A percentile compares a stretch with the other conserved stretches of the same genome.
phyloP scores from a whole-genome alignment of 2,113 vertebrate species.

The Rhea pennata region DNA sequence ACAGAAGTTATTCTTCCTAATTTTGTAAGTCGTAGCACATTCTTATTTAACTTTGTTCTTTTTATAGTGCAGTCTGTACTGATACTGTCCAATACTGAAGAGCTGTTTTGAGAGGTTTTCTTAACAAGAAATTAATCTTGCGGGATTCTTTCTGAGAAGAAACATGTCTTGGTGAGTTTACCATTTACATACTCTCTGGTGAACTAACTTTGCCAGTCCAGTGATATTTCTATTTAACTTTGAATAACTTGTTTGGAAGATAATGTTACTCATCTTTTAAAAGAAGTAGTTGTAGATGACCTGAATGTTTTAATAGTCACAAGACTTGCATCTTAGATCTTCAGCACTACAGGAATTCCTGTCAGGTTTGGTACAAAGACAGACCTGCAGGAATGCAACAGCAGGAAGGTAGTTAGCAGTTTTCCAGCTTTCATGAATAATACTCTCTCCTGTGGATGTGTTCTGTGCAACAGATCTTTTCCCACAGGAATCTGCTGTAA shows the following conservation, averaged over 20 bases:
- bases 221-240: neutral
- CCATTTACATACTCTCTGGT: neutral
- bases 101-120: neutral
- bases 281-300: neutral
- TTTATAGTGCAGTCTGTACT: neutral
- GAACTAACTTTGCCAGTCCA: neutral
- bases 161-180: neutral
- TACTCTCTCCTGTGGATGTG: neutral
- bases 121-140: neutral
- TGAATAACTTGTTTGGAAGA: neutral
- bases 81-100: neutral
- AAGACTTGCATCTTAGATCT: neutral
- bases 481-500: neutral
- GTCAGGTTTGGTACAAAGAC: neutral
- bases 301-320: neutral
- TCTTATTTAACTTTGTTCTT: neutral
- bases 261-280: neutral
- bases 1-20: neutral
- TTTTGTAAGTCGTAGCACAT: neutral
- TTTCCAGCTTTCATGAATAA: neutral
- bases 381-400: neutral
- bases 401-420: neutral
- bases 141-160: neutral
- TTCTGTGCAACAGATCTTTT: neutral
- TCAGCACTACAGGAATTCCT: neutral